Evolutionary conservation across 2,888 invertebrate species (phyloP), one percentile per base, ranked within the genome.

Genomic region (Lithophane socia): DNA sequence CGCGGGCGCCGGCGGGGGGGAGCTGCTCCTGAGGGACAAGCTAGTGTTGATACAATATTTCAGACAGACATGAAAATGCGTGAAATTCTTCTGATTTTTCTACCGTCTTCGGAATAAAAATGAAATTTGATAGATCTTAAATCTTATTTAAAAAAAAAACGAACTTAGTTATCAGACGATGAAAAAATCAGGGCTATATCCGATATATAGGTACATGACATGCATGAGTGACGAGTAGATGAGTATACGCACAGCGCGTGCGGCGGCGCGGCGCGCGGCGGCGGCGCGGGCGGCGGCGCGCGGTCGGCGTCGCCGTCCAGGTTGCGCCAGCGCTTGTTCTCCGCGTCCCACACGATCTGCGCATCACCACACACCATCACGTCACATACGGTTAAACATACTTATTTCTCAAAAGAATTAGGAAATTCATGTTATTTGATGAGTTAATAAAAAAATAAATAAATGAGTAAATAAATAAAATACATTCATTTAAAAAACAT

Each of bases 281-380:
- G 94, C 82, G 94, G 93, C 82, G 95, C 37, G 37, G 37, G 94
- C 81, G 93, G 93, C 82, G 90, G 88, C 60, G 88, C 89, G 80
- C 77, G 60, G 73, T 97, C 97, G 44, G 97, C 97, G 83, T 97
- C 98, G 49, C 97, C 98, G 92, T 98, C 98, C 64, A 97, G 97
- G 95, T 99, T 98, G 70, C 98, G 97, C 99, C 99, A 99, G 87
- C 97, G 97, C 92, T 99, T 98, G 90, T 97, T 97, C n/a, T 98
- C 98, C 77, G 98, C 97, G 96, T 99, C 99, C 99, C 99, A 99
- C 73, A 99, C 98, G 97, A 99, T 99, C 98, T 98, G 93, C 47
- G 56, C 70, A 80, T 0, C 75, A 16, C 72, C 71, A 84, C 75
- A 61, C 79, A 44, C 58, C 67, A 8, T 8, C 66, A 8, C 47